Percentiles rank a stretch among this genome's conserved stretches.
Conservation (phyloP, 2,888 invertebrate genomes). For the Prosopocoilus inquinatus region DNA sequence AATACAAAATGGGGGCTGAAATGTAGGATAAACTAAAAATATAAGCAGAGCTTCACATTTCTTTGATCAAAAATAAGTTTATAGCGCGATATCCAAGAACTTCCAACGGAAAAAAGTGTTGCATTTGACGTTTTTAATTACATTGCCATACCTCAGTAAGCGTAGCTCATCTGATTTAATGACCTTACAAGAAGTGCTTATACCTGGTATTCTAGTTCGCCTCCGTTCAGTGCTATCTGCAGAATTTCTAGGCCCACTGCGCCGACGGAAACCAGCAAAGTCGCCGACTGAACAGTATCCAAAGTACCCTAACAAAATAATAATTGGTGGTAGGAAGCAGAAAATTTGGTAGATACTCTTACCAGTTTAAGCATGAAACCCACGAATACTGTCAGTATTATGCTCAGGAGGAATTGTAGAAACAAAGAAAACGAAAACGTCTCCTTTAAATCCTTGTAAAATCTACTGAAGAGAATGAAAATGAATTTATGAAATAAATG, state of each 20-base stretch:
- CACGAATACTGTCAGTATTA: slow-evolving; percentile 11
- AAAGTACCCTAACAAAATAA: slow-evolving; percentile 14
- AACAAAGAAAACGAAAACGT: slow-evolving; percentile 11
- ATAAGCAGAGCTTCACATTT: no score
- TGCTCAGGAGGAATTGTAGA: slow-evolving; percentile 11
- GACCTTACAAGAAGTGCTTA: no score
- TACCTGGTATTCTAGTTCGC: slow-evolving; percentile 13
- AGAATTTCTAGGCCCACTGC: slow-evolving; percentile 11
- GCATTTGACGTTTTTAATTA: no score
- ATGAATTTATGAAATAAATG: no score
- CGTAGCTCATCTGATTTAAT: no score
- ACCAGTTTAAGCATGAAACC: slow-evolving; percentile 10
- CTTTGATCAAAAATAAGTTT: no score
- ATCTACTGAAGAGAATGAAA: neutral
- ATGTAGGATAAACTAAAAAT: no score
- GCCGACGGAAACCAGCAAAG: slow-evolving; percentile 5
- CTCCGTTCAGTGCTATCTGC: slow-evolving; percentile 11
- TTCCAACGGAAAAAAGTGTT: no score
- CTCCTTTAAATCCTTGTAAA: slow-evolving; percentile 10
- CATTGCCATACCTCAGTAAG: no score
- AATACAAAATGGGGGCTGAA: no score
- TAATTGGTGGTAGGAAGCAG: no score
- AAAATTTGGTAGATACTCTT: neutral
- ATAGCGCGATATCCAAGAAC: no score
- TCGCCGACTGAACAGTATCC: slow-evolving; percentile 7